phyloP scores from a whole-genome alignment of 2,113 vertebrate genomes.

The Pachypanchax playfairii region DNA sequence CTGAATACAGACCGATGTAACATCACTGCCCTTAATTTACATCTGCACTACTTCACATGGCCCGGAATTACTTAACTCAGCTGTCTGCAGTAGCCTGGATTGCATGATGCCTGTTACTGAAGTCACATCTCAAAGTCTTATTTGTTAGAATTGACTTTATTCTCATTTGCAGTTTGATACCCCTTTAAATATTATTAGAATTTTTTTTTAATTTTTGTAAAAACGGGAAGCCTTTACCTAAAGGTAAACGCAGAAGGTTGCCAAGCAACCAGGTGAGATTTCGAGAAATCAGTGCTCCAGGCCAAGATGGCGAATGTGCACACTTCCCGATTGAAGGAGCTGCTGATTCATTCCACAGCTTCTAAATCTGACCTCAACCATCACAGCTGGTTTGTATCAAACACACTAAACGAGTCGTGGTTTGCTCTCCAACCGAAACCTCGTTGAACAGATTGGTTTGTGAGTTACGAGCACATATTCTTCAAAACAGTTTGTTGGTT shows the following conservation, averaged over 20 bases:
- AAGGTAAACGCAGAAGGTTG: neutral
- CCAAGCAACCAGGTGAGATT: neutral
- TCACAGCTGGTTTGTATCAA: too few species aligned
- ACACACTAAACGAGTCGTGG: too few species aligned
- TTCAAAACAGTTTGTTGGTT: too few species aligned
- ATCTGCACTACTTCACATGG: constrained; percentile 34
- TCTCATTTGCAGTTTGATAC: neutral
- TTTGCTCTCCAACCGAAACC: too few species aligned
- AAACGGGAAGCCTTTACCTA: too few species aligned
- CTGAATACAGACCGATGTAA: constrained; percentile 17
- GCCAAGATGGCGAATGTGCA: neutral
- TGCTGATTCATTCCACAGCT: neutral
- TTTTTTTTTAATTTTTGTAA: neutral
- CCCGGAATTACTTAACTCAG: constrained; percentile 28
- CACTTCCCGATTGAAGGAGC: neutral
- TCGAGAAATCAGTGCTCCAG: neutral
- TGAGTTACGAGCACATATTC: too few species aligned
- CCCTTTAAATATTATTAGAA: neutral
- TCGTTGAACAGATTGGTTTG: too few species aligned
- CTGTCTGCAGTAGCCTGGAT: constrained; percentile 21
- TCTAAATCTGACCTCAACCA: neutral
- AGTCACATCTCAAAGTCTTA: too few species aligned
- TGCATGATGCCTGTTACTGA: constrained; percentile 5
- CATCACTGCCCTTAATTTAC: constrained; percentile 13
- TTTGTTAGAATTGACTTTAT: neutral